Base-by-base conservation (phyloP, 35 echinoderm and acorn worm genomes). In the Lytechinus variegatus region DNA sequence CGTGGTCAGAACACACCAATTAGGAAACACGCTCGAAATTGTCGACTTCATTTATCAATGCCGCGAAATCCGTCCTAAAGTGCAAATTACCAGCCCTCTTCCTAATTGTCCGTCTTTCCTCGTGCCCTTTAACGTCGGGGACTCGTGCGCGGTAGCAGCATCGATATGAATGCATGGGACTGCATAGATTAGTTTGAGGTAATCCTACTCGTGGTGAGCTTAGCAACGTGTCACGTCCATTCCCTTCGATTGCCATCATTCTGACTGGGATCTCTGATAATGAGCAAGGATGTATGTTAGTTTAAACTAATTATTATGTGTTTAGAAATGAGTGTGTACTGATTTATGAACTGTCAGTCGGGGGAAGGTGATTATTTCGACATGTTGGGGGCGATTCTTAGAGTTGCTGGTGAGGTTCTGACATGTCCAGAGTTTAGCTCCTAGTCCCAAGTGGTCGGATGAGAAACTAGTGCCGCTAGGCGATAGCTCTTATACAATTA, bases 21-120 rank as follows among this genome's bases (percentile, higher is more conserved):
- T 52, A 90, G 88, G 28, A 54, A 54, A 90, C 88, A 90, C 28
- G 88, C 13, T 90, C 27, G 88, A 90, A 90, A 90, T 90, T 90
- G 28, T 2, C 88, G 66, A 79, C 66, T 79, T 79, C n/a, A 79
- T 79, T 79, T 79, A 79, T 16, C n/a, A 16, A 24, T 79, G 66
- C n/a, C 66, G n/a, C 21, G 66, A n/a, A 79, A 79, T 79, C 66
- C 66, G 16, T n/a, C 66, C 66, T 79, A 79, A 79, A 79, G 66
- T 79, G 66, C 66, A 79, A 79, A 79, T 79, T 79, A 79, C 66
- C 66, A 79, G 21, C 66, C 66, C 16, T 79, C 16, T 79, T 27
- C 66, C 19, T 79, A 79, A 79, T 79, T 79, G 66, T 24, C 19
- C n/a, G 66, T 79, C 66, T 79, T 58, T 24, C 21, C 66, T 7